phyloP scores from a whole-genome alignment of 1,140 invertebrate species.

The Lethrus apterus region DNA sequence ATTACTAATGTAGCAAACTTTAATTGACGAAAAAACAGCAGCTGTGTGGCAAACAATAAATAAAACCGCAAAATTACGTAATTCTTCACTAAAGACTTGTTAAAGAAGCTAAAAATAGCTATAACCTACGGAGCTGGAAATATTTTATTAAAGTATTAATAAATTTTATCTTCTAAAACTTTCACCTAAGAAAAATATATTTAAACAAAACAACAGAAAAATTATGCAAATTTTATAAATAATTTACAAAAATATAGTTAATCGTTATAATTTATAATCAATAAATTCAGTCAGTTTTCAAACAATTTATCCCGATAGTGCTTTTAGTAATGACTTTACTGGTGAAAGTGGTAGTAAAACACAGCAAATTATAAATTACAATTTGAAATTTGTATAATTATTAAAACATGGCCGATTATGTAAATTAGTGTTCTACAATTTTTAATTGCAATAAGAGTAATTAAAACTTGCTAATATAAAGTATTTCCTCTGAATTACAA shows the following conservation, averaged over 20 bases:
- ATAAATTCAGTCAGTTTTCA: too few relatives aligned
- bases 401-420: slow-evolving; percentile 11
- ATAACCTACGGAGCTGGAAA: slow-evolving; percentile 7
- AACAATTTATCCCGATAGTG: too few relatives aligned
- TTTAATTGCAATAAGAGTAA: slow-evolving; percentile 11
- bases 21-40: slow-evolving; percentile 41
- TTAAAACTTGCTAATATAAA: slow-evolving; percentile 13
- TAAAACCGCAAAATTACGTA: slow-evolving; percentile 34
- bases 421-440: slow-evolving; percentile 9
- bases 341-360: too few relatives aligned
- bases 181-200: neutral
- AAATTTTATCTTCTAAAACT: neutral
- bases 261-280: too few relatives aligned
- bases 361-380: too few relatives aligned
- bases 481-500: slow-evolving; percentile 11
- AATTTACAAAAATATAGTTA: too few relatives aligned
- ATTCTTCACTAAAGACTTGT: slow-evolving; percentile 24
- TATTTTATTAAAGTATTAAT: neutral
- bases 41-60: slow-evolving; percentile 39
- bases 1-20: slow-evolving; percentile 38
- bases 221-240: too few relatives aligned
- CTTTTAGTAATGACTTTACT: too few relatives aligned
- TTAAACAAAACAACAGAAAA: neutral
- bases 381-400: too few relatives aligned
- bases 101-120: slow-evolving; percentile 8